Percentiles rank a stretch among this genome's conserved stretches.
Evolutionary conservation across 1,140 invertebrate genomes (phyloP).

Genomic region (Aleiodes sp.): DNA sequence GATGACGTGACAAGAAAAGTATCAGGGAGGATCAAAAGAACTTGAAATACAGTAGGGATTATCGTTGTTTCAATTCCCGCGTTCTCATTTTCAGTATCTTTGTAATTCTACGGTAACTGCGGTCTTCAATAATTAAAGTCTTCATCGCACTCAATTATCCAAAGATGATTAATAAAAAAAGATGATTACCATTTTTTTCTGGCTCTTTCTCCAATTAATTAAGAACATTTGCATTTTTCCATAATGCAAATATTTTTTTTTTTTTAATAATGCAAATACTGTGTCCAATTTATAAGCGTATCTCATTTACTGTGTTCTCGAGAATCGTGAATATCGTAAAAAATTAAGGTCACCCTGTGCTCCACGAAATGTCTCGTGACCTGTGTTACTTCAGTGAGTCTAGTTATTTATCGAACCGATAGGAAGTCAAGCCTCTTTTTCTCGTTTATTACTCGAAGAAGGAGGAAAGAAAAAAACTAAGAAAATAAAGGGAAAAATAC

Average conservation of each 20-base stretch:
- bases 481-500: not conserved
- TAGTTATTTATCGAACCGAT: conserved; percentile 3
- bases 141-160: not conserved
- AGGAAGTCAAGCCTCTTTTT: not conserved
- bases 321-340: conserved; percentile 7
- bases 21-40: conserved; percentile 4
- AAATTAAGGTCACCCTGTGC: conserved; percentile 7
- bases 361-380: conserved; percentile 34
- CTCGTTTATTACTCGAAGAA: conserved; percentile 19
- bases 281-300: not conserved
- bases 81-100: no score
- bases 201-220: no score
- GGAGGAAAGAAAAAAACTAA: not conserved
- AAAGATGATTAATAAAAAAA: not conserved
- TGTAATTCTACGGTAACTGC: not conserved
- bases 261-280: no score
- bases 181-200: not conserved
- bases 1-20: conserved; percentile 2
- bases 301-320: not conserved
- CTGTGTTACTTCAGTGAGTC: conserved; percentile 25
- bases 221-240: no score
- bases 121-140: not conserved
- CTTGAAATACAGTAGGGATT: not conserved
- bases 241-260: no score
- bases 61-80: not conserved